phyloP scores from a whole-genome alignment of 64 coral and sea anemone genomes.

The Astreopora myriophthalma region DNA sequence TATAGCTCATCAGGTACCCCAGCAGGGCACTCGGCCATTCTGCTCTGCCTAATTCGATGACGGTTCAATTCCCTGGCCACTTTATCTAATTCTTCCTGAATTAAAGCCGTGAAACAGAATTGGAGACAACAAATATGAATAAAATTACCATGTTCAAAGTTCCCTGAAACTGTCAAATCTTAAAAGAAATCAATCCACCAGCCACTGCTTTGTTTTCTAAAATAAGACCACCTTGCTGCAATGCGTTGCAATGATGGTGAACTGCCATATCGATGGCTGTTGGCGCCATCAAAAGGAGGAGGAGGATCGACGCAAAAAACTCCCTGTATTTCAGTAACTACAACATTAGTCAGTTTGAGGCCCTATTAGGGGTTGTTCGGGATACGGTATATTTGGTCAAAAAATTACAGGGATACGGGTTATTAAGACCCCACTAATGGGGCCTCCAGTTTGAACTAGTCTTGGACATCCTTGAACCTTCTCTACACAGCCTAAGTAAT shows the following conservation, averaged over 20 bases:
- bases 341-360: no score
- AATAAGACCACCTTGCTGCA: constrained; percentile 50
- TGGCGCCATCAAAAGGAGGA: not conserved
- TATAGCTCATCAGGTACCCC: constrained; percentile 58
- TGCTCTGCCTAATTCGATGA: constrained; percentile 37
- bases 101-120: constrained; percentile 40
- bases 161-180: constrained; percentile 2
- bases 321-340: constrained; percentile 35
- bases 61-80: constrained; percentile 27
- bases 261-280: constrained; percentile 11
- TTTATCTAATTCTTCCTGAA: constrained; percentile 40
- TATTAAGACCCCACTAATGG: no score
- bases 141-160: constrained; percentile 50
- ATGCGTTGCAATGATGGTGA: constrained; percentile 18
- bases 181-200: constrained; percentile 64
- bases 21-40: constrained; percentile 33
- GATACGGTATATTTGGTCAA: no score
- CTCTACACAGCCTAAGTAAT: constrained; percentile 26
- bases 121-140: constrained; percentile 39
- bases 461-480: constrained; percentile 47
- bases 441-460: constrained; percentile 49
- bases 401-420: no score
- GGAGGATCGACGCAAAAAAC: not conserved
- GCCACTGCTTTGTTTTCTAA: constrained; percentile 16
- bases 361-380: no score